phyloP scores from a whole-genome alignment of 2,888 invertebrate species.

The Lycaena phlaeas region DNA sequence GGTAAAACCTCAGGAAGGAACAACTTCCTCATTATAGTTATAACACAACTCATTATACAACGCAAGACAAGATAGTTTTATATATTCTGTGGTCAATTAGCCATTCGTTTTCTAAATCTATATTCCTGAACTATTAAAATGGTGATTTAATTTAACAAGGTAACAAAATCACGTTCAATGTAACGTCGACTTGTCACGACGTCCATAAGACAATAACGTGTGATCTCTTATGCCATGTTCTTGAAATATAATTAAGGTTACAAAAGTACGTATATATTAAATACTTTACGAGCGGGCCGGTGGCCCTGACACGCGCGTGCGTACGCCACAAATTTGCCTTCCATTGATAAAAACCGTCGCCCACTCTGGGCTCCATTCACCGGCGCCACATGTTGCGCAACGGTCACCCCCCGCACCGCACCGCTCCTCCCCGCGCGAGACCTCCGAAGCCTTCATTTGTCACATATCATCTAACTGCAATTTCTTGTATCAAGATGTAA shows the following conservation, averaged over 20 bases:
- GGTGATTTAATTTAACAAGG: no score
- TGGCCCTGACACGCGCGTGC: slow-evolving; percentile 61
- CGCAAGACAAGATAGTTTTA: no score
- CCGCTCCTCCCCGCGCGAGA: slow-evolving; percentile 25
- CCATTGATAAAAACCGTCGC: slow-evolving; percentile 70
- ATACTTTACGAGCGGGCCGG: slow-evolving; percentile 32
- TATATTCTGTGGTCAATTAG: no score
- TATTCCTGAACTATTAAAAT: no score
- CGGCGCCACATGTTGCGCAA: slow-evolving; percentile 62
- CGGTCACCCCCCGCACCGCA: slow-evolving; percentile 31
- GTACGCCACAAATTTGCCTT: slow-evolving; percentile 65
- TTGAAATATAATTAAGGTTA: slow-evolving; percentile 6
- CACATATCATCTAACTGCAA: slow-evolving; percentile 19
- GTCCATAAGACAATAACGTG: no score
- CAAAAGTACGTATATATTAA: slow-evolving; percentile 43
- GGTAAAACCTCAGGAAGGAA: no score
- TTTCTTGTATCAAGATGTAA: slow-evolving; percentile 19
- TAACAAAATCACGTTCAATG: no score
- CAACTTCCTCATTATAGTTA: no score
- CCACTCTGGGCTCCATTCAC: slow-evolving; percentile 63
- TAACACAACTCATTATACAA: no score
- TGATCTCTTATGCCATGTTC: slow-evolving; percentile 4
- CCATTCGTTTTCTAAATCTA: no score
- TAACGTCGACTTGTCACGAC: no score
- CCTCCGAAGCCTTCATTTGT: slow-evolving; percentile 41